These are phyloP conservation scores for Orthosia cruda DNA, from an alignment of 2,888 invertebrate genomes.

Conservation along the genomic window DNA sequence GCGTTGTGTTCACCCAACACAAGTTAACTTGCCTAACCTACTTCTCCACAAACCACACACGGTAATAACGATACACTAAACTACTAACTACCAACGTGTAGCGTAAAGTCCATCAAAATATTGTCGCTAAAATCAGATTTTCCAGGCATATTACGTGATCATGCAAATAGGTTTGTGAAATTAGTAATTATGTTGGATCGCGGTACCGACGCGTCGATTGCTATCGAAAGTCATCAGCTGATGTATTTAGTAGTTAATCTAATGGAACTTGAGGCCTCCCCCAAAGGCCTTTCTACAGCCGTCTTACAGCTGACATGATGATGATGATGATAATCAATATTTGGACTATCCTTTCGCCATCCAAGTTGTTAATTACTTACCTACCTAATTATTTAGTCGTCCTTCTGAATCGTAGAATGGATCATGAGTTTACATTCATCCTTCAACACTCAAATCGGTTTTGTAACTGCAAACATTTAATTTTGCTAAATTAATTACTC, in stretches of 20 bases:
- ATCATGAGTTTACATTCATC: too few relatives aligned
- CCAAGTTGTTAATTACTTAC: too few relatives aligned
- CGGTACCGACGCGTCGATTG: conserved; percentile 69
- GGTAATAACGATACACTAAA: neutral
- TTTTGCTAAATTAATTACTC: too few relatives aligned
- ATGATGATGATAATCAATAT: too few relatives aligned
- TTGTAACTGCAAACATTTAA: too few relatives aligned
- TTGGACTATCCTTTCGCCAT: too few relatives aligned
- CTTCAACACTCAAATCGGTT: too few relatives aligned
- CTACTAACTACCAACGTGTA: neutral
- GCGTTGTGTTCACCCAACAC: too few relatives aligned
- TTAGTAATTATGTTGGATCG: conserved; percentile 77
- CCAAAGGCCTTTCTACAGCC: too few relatives aligned
- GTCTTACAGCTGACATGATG: too few relatives aligned
- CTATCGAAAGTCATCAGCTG: conserved; percentile 64
- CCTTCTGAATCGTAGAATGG: too few relatives aligned
- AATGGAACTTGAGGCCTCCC: conserved; percentile 56
- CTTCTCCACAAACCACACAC: conserved; percentile 16
- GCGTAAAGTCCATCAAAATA: conserved; percentile 43
- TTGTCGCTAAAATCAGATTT: conserved; percentile 55
- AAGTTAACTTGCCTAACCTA: conserved; percentile 26
- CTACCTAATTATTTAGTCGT: too few relatives aligned
- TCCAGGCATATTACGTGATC: conserved; percentile 73
- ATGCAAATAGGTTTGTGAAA: conserved; percentile 76
- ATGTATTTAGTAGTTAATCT: conserved; percentile 61